Evolutionary conservation across 2,888 invertebrate genomes (phyloP), one percentile per base, ranked within the genome.

Genomic region (Stenotaenia linearis): DNA sequence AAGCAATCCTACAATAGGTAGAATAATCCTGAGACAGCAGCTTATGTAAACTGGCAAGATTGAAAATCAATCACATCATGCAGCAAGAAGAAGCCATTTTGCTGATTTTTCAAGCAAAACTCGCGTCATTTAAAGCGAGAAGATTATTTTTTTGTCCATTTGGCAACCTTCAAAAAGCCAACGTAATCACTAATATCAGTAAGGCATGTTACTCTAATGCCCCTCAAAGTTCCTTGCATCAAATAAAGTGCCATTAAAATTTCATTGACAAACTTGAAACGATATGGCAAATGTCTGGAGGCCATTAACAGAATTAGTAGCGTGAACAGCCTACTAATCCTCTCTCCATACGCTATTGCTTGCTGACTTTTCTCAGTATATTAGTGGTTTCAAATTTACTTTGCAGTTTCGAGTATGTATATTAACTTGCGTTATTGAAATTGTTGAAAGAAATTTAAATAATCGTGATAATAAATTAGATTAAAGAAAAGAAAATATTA

Each of bases 261-360:
- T 61, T 61, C 61, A 61, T 61, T 61, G 61, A 28, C 61, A 61
- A 61, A 61, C 23, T 15, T 61, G 9, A 25, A 61, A 61, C 61
- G 25, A 28, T 61, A 61, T 25, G 61, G 61, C 61, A 61, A 61
- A 61, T 61, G 61, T 61, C 61, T 61, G 7, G 61, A 61, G 61
- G 61, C 61, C 61, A 61, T 61, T 61, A 61, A 61, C 61, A 61
- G 61, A 61, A 61, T 61, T 61, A 61, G 25, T 9, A 61, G 61
- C 61, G 61, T 61, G 61, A 61, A 61, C 61, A 61, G 61, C 61
- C 61, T 61, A 61, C 61, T 61, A 25, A 61, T 23, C 61, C 40
- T 61, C 1, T 25, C 25, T 61, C 12, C 25, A 10, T 61, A 61
- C 25, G 18, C 45, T 45, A 18, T 18, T 45, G 18, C 18, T 25